phyloP scores from a whole-genome alignment of 2,113 vertebrate species.

The Pimephales promelas region DNA sequence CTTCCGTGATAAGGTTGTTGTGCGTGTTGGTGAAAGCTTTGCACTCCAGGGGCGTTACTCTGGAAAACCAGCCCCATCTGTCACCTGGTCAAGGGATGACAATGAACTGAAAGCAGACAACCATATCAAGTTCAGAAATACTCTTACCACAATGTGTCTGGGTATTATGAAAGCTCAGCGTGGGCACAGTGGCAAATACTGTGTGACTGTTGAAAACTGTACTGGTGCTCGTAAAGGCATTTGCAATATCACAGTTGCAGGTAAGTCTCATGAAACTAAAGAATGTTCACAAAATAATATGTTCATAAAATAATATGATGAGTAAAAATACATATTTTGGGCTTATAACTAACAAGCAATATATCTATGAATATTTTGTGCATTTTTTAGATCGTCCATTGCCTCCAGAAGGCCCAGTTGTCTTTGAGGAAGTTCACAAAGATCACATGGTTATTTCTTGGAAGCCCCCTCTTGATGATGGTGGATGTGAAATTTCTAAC shows the following conservation, averaged over 20 bases:
- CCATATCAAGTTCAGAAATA: constrained; percentile 86
- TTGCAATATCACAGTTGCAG: constrained; percentile 90
- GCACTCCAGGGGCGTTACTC: constrained; percentile 89
- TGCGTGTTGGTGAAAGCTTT: constrained; percentile 92
- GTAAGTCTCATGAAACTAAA: constrained; percentile 71
- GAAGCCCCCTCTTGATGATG: constrained; percentile 95
- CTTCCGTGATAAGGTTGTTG: constrained; percentile 91
- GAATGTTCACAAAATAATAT: too few species aligned
- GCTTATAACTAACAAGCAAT: not conserved
- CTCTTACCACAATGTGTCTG: constrained; percentile 84
- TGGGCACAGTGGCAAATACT: constrained; percentile 90
- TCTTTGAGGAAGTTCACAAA: constrained; percentile 94
- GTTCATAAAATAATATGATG: not conserved
- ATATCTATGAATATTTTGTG: constrained; percentile 17
- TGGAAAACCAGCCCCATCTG: constrained; percentile 91
- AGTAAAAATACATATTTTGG: not conserved
- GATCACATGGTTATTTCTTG: constrained; percentile 94
- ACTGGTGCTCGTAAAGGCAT: constrained; percentile 92
- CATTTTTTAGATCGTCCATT: constrained; percentile 85
- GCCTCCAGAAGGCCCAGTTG: constrained; percentile 92
- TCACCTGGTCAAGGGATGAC: constrained; percentile 90
- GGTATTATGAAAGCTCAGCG: constrained; percentile 87
- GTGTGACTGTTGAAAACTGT: constrained; percentile 91
- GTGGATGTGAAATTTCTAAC: constrained; percentile 91
- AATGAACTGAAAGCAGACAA: constrained; percentile 84